Evolutionary conservation across 1,140 invertebrate genomes (phyloP).

Genomic region (Zaprionus lachaisei): DNA sequence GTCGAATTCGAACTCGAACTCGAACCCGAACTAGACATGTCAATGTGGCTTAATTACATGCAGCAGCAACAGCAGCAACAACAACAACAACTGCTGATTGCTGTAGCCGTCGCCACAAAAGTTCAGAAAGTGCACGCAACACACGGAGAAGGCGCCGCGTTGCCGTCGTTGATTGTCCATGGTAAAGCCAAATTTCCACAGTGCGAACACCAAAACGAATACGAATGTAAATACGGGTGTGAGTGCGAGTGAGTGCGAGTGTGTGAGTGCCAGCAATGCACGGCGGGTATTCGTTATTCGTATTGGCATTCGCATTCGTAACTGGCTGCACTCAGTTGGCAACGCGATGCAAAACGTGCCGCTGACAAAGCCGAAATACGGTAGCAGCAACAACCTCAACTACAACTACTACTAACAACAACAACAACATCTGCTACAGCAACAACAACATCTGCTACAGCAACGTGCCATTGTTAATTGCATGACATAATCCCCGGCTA

Average conservation of each 20-base stretch:
- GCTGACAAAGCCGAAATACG: constrained; percentile 68
- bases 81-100: constrained; percentile 45
- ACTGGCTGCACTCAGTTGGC: constrained; percentile 32
- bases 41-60: constrained; percentile 79
- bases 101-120: constrained; percentile 55
- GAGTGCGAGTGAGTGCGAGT: neutral
- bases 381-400: constrained; percentile 52
- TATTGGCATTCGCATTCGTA: constrained; percentile 4
- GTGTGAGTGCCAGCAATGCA: neutral
- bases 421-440: constrained; percentile 41
- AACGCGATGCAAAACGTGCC: constrained; percentile 52
- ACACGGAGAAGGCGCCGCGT: constrained; percentile 35
- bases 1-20: constrained; percentile 46
- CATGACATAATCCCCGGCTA: constrained; percentile 79
- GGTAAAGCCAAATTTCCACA: constrained; percentile 33
- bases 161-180: constrained; percentile 48
- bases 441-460: constrained; percentile 21
- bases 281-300: constrained; percentile 8
- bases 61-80: constrained; percentile 28
- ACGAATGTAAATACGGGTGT: constrained; percentile 18
- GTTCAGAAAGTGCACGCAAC: constrained; percentile 76
- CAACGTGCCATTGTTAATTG: constrained; percentile 80
- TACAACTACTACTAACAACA: constrained; percentile 17
- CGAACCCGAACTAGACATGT: constrained; percentile 75
- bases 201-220: constrained; percentile 40